Conservation (phyloP, 1,140 invertebrate genomes). For the Scaptomyza pallida region DNA sequence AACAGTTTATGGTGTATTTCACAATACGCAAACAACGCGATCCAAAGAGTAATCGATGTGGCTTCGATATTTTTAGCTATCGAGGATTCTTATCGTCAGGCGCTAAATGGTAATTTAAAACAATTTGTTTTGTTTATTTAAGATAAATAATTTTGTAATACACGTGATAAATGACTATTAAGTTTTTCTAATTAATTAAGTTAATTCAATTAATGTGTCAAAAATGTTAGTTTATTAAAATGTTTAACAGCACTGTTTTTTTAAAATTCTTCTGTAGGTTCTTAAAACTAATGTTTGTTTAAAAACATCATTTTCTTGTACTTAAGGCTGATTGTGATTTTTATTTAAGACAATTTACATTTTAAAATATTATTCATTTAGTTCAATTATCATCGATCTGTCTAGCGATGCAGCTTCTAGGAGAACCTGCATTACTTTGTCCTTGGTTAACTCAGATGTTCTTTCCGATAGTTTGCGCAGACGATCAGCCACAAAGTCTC, state of each 20-base stretch:
- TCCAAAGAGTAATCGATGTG: conserved; percentile 20
- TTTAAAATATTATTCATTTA: conserved; percentile 1
- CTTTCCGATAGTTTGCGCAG: conserved; percentile 42
- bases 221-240: neutral
- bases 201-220: too few species aligned
- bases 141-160: too few species aligned
- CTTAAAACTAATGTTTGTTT: too few species aligned
- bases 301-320: conserved; percentile 28
- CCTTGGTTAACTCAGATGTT: conserved; percentile 62
- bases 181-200: too few species aligned
- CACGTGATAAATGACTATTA: too few species aligned
- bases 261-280: neutral
- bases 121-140: neutral
- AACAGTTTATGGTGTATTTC: conserved; percentile 23
- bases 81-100: neutral
- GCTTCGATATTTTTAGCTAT: conserved; percentile 16
- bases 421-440: conserved; percentile 65
- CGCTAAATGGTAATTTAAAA: neutral
- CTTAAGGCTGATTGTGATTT: conserved; percentile 45
- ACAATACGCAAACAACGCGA: conserved; percentile 15
- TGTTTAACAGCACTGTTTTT: conserved; percentile 1
- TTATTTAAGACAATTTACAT: conserved; percentile 40
- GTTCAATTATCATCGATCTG: conserved; percentile 22
- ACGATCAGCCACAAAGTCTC: conserved; percentile 71
- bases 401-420: conserved; percentile 57